phyloP scores from a whole-genome alignment of 2,888 invertebrate species.

The Lycophotia porphyrea region DNA sequence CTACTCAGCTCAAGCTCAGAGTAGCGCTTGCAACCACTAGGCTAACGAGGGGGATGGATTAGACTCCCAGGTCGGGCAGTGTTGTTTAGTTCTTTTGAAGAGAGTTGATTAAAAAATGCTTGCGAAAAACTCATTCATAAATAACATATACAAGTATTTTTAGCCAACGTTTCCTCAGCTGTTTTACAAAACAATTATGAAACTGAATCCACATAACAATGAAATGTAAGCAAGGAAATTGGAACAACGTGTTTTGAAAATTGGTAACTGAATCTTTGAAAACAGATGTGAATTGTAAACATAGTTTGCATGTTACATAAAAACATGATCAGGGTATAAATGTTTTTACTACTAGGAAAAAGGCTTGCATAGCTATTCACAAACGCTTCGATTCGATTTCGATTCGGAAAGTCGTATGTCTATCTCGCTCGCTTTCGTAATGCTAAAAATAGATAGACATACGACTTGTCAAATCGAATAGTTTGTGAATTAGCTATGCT shows the following conservation, averaged over 20 bases:
- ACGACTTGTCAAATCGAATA: too few relatives aligned
- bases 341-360: neutral
- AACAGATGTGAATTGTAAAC: slow-evolving; percentile 20
- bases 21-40: neutral
- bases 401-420: too few relatives aligned
- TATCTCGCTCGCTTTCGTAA: too few relatives aligned
- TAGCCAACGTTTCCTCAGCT: neutral
- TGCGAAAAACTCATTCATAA: neutral
- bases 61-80: too few relatives aligned
- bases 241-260: slow-evolving; percentile 27
- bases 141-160: neutral
- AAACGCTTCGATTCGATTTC: too few relatives aligned
- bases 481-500: too few relatives aligned
- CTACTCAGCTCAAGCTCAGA: too few relatives aligned
- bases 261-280: slow-evolving; percentile 30
- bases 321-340: neutral
- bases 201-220: slow-evolving; percentile 30
- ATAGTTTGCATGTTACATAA: neutral
- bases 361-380: too few relatives aligned
- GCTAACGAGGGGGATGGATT: neutral
- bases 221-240: slow-evolving; percentile 32
- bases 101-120: neutral
- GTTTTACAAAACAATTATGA: slow-evolving; percentile 27
- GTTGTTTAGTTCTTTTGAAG: too few relatives aligned
- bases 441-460: too few relatives aligned